Base-by-base conservation (phyloP, 2,888 invertebrate genomes). In the Carpatolechia fugitivella region DNA sequence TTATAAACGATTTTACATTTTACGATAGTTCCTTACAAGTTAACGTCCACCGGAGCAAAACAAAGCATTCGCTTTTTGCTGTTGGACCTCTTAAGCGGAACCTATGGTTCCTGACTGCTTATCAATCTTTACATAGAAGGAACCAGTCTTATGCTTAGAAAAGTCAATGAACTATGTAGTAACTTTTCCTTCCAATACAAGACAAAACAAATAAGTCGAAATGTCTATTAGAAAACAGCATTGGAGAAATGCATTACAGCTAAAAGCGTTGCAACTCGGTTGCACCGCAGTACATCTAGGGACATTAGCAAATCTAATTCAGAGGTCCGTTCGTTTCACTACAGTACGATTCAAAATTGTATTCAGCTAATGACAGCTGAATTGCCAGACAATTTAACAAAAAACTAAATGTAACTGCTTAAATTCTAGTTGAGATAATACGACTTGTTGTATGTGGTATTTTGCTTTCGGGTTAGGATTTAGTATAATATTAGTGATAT, bases 281-380 rank as follows among this genome's bases (percentile, higher is more conserved):
- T 44, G 44, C 24, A 52, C 36, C 30, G 40, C 13, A 16, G 33
- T 54, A 16, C 18, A 57, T 49, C 40, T 44, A 47, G 54, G 56
- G 52, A 55, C 46, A 61, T 59, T 59, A 57, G 57, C 58, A 54
- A 55, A 53, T 48, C 53, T 31, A 54, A 53, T 59, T 51, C 49
- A 40, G 49, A 24, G 31, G 44, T 24, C 59, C 52, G 56, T 61
- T 66, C 59, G 54, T 24, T 24, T 24, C 24, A 24, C 24, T 24
- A 24, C 24, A 24, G n/a, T n/a, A n/a, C n/a, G n/a, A n/a, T n/a
- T n/a, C n/a, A n/a, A n/a, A n/a, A n/a, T n/a, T n/a, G n/a, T n/a
- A n/a, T n/a, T n/a, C n/a, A n/a, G n/a, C n/a, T n/a, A n/a, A n/a
- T n/a, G n/a, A n/a, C n/a, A n/a, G n/a, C n/a, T n/a, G n/a, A n/a